Conservation (phyloP, 2,888 invertebrate species). For the Anagyrus pseudococci region DNA sequence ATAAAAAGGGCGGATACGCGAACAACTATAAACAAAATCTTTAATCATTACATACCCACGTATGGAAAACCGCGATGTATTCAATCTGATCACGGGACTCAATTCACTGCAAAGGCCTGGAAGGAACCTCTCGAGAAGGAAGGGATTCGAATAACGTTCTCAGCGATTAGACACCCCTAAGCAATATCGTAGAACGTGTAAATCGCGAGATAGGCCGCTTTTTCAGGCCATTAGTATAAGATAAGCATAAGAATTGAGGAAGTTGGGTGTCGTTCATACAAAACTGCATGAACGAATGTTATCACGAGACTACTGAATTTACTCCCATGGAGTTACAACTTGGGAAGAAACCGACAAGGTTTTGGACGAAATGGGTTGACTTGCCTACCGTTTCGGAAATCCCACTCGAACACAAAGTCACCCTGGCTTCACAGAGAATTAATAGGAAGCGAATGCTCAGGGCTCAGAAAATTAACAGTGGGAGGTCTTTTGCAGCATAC, state of each 20-base stretch:
- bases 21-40: constrained; percentile 21
- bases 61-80: constrained; percentile 8
- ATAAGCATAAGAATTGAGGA: not conserved
- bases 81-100: constrained; percentile 11
- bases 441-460: too few species aligned
- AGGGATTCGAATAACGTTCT: not conserved
- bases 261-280: not conserved
- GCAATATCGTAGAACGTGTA: not conserved
- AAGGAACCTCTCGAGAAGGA: not conserved
- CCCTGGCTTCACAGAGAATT: not conserved
- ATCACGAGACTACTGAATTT: not conserved
- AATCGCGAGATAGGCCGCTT: not conserved
- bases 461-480: not conserved
- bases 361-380: constrained; percentile 1
- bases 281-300: not conserved
- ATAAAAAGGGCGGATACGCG: constrained; percentile 25
- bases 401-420: not conserved
- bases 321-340: not conserved
- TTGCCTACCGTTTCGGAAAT: not conserved
- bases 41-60: constrained; percentile 23
- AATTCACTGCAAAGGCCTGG: constrained; percentile 14
- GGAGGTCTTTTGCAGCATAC: not conserved
- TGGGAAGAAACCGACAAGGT: not conserved
- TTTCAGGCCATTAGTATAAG: not conserved
- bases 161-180: constrained; percentile 4